Conservation (phyloP, 92 coral and sea anemone genomes). For the Isaurus tuberculatus region DNA sequence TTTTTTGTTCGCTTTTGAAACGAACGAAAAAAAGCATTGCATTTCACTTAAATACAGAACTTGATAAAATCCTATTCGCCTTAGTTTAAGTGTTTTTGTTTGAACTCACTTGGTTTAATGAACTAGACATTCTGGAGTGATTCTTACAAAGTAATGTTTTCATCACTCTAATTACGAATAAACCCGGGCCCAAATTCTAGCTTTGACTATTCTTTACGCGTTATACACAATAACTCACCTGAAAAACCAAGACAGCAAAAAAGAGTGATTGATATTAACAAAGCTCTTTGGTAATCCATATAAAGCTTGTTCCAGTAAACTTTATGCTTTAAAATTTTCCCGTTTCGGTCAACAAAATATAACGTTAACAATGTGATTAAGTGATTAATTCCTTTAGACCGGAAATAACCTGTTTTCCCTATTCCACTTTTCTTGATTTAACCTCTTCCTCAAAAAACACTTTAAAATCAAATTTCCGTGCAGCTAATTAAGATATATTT, state of each 20-base stretch:
- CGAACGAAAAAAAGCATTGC: neutral
- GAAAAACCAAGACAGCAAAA: neutral
- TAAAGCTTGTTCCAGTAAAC: neutral
- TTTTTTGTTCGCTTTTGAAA: neutral
- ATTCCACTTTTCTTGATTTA: too few relatives aligned
- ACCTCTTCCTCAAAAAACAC: too few relatives aligned
- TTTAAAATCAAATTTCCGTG: neutral
- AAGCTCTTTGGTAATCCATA: conserved; percentile 5
- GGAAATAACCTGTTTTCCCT: too few relatives aligned
- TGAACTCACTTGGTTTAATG: conserved; percentile 13
- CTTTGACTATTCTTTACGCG: too few relatives aligned
- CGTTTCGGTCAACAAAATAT: neutral
- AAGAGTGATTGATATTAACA: neutral
- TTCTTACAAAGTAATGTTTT: neutral
- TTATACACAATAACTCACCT: conserved; percentile 9
- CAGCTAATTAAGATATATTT: neutral
- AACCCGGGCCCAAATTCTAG: neutral
- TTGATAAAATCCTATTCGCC: neutral
- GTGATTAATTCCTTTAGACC: too few relatives aligned
- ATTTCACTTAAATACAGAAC: neutral
- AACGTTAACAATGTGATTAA: neutral
- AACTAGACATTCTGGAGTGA: too few relatives aligned
- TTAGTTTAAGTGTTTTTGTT: neutral
- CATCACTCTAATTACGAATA: neutral
- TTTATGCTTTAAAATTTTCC: neutral